Evolutionary conservation across 2,888 invertebrate genomes (phyloP), one percentile per base, ranked within the genome.

Genomic region (Stegophylla sp.): DNA sequence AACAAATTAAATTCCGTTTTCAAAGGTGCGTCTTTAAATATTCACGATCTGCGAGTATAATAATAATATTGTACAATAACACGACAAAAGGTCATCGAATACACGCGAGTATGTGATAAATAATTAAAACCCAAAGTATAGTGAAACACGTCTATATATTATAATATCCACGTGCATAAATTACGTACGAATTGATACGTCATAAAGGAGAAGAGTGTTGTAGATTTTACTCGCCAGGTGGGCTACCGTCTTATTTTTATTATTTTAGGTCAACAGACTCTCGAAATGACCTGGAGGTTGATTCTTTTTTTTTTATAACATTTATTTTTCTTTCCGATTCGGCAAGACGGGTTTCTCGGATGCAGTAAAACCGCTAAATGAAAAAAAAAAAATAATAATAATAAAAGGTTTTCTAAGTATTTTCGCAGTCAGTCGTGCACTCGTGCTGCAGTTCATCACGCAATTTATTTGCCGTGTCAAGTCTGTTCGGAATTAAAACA

Each of bases 191-290:
- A 71, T 17, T 17, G 41, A 64, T n/a, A 64, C 74, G 41, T 53
- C 41, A 20, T 23, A 34, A n/a, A 75, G 41, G 48, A 41, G 23
- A 41, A 7, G 34, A 34, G 34, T 64, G 23, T 23, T 53, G 64
- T 66, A n/a, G n/a, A n/a, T n/a, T n/a, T 66, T 53, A 23, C 53
- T 53, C 53, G 53, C 12, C 41, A n/a, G 64, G 64, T 53, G 75
- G 75, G 51, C 63, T 64, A 34, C 63, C 17, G 48, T 63, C n/a
- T n/a, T 51, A 64, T 64, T 75, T 75, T 64, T 41, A 66, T 75
- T 66, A 66, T 75, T 66, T 0, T 66, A 75, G 64, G 64, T 53
- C 75, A 66, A 75, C 26, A 74, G 23, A 53, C 64, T 75, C 41
- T 73, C 28, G 20, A 74, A 48, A 74, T n/a, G 9, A 41, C 45